Percentiles rank a stretch among this genome's conserved stretches.
These are phyloP conservation scores for Ctena decussata DNA, from an alignment of 2,888 invertebrate genomes.

Conservation along the genomic window DNA sequence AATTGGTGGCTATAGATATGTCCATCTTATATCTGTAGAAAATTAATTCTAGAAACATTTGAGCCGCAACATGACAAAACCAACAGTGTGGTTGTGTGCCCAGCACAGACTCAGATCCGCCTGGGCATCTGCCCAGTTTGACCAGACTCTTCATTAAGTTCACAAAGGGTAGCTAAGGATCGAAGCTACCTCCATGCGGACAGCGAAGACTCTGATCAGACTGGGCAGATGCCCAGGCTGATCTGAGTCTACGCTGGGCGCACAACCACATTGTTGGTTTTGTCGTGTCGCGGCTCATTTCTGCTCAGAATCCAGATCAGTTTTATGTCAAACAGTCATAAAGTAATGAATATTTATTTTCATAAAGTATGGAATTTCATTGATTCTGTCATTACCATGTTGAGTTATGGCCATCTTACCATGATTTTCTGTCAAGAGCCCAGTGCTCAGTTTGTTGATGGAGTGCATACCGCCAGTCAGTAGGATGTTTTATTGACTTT, in stretches of 20 bases:
- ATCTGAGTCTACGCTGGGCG: no score
- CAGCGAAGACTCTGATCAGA: no score
- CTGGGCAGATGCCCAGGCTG: no score
- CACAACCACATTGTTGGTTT: no score
- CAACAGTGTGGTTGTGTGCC: no score
- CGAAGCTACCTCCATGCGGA: no score
- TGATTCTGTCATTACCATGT: background rate
- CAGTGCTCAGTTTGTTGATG: background rate
- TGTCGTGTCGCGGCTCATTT: no score
- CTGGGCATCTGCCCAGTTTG: no score
- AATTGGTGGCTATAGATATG: background rate
- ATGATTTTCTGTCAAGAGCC: background rate
- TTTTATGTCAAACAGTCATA: background rate
- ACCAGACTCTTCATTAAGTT: no score
- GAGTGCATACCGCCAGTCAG: background rate
- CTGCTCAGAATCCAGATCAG: background rate
- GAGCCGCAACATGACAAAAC: no score
- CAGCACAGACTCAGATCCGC: no score
- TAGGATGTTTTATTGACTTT: background rate
- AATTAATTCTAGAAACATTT: background rate
- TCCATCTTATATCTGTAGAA: background rate
- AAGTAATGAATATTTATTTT: constrained; percentile 12
- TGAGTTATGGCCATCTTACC: background rate
- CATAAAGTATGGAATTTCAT: constrained; percentile 7
- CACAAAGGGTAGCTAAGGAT: no score